Evolutionary conservation across 2,113 vertebrate species (phyloP).

Genomic region (Phyllostomus discolor): DNA sequence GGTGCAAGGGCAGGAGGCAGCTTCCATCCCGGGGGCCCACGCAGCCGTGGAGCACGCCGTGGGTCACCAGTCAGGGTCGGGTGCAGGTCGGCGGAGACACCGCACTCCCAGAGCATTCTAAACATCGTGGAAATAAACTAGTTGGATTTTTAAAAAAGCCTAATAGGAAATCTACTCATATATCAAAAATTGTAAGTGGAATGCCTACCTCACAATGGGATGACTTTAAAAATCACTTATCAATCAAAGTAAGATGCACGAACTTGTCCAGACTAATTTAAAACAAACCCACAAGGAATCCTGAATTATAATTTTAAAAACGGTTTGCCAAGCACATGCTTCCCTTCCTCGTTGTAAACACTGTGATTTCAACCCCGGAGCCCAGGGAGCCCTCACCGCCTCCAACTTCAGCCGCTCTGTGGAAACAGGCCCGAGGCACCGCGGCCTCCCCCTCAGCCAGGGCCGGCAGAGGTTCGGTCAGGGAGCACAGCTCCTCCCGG

Average conservation of each 20-base stretch:
- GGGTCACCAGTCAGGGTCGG: neutral
- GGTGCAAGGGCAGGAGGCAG: neutral
- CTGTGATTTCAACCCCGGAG: neutral
- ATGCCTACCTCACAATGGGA: neutral
- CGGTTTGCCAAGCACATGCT: neutral
- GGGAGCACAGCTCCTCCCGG: neutral
- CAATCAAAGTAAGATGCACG: slow-evolving; percentile 27
- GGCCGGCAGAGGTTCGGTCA: neutral
- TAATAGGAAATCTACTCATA: neutral
- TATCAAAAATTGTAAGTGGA: neutral
- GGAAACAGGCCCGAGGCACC: neutral
- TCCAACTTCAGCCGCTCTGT: neutral
- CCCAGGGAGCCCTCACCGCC: neutral
- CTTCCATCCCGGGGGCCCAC: neutral
- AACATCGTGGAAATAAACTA: neutral
- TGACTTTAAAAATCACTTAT: slow-evolving; percentile 23
- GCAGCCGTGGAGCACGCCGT: too few relatives aligned
- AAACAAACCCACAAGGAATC: neutral
- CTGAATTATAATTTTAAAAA: neutral
- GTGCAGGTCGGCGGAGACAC: neutral
- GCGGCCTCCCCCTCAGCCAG: neutral
- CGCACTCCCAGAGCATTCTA: neutral
- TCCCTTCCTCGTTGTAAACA: slow-evolving; percentile 33
- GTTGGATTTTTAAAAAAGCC: neutral
- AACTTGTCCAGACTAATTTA: neutral